These are phyloP conservation scores for Apamea epomidion DNA, from an alignment of 2,888 invertebrate genomes.

Conservation along the genomic window DNA sequence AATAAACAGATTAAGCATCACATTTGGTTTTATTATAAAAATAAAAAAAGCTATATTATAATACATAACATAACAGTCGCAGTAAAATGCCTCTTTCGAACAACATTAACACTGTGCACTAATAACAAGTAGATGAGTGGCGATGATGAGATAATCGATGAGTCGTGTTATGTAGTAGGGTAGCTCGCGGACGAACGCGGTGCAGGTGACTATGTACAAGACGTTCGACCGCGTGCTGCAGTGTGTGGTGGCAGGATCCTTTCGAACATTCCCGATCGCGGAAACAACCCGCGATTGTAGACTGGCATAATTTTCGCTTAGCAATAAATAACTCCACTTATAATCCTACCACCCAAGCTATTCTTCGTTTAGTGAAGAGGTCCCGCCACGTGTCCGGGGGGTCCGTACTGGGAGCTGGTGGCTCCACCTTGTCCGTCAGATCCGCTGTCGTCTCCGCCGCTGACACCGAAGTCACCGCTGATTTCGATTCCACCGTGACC, in stretches of 20 bases:
- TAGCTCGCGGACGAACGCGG: conserved; percentile 76
- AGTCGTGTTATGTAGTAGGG: conserved; percentile 70
- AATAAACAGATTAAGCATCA: conserved; percentile 83
- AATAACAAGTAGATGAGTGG: conserved; percentile 88
- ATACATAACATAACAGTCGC: conserved; percentile 89
- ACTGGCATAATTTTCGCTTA: conserved; percentile 69
- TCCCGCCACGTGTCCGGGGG: conserved; percentile 88
- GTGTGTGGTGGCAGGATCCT: conserved; percentile 68
- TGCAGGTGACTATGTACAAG: conserved; percentile 84
- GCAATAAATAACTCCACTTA: conserved; percentile 80
- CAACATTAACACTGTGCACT: conserved; percentile 89
- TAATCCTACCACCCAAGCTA: conserved; percentile 77
- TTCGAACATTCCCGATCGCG: conserved; percentile 39
- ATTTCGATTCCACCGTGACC: conserved; percentile 81
- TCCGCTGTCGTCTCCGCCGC: conserved; percentile 76
- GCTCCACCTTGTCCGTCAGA: conserved; percentile 81
- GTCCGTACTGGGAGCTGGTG: conserved; percentile 88
- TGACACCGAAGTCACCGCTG: conserved; percentile 80
- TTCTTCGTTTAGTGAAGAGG: conserved; percentile 84
- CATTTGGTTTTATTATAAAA: conserved; percentile 87
- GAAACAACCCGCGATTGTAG: conserved; percentile 42
- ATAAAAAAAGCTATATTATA: conserved; percentile 85
- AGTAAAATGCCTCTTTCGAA: conserved; percentile 84
- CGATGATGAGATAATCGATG: conserved; percentile 78
- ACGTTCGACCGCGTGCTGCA: conserved; percentile 76